phyloP scores from a whole-genome alignment of 2,113 vertebrate genomes.

The Callorhinus ursinus region DNA sequence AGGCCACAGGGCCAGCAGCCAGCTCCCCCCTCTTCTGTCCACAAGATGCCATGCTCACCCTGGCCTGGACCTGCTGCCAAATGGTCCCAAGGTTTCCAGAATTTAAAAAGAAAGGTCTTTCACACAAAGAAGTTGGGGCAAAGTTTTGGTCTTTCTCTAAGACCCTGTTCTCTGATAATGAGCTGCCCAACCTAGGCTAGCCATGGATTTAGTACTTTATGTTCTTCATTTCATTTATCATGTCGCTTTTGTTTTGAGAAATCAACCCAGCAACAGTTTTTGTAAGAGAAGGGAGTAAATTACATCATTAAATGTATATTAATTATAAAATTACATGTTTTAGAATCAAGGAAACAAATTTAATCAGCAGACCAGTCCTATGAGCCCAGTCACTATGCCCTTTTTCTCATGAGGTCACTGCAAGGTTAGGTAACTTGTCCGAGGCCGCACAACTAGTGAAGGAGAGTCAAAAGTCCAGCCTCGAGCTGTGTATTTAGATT shows the following conservation, averaged over 20 bases:
- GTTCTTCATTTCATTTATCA: background rate
- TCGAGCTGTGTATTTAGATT: background rate
- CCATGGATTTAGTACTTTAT: background rate
- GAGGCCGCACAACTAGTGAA: background rate
- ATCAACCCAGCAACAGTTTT: background rate
- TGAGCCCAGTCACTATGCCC: background rate
- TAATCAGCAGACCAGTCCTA: background rate
- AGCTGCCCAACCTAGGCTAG: background rate
- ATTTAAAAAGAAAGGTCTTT: background rate
- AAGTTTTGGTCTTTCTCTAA: background rate
- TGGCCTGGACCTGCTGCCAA: background rate
- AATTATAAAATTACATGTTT: background rate
- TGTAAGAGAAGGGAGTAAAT: background rate
- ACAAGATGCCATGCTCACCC: background rate
- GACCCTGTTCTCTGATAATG: background rate
- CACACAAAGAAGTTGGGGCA: background rate
- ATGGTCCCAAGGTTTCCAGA: background rate
- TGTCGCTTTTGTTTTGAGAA: background rate
- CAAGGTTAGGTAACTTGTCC: background rate
- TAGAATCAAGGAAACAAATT: background rate
- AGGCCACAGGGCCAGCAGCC: background rate
- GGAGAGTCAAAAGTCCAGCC: background rate
- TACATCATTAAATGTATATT: background rate
- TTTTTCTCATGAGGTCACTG: background rate
- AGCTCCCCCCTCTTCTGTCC: too few species aligned